Evolutionary conservation across 2,888 invertebrate genomes (phyloP), one percentile per base, ranked within the genome.

Genomic region (Drymonia ruficornis): DNA sequence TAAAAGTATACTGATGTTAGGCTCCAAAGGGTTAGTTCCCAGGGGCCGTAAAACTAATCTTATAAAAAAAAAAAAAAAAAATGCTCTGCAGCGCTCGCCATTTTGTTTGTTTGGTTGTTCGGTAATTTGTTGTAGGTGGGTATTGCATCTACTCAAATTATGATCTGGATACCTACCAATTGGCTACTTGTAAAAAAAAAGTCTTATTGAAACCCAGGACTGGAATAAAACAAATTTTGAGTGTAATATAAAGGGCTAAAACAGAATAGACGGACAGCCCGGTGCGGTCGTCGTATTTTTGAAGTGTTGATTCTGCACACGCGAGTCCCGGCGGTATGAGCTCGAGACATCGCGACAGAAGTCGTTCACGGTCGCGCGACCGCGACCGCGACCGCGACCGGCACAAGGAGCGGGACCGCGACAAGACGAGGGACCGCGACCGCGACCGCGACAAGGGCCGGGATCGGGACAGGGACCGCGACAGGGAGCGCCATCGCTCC

Each of bases 281-380:
- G n/a, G 36, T 5, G 36, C 31, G 31, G 31, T 7, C 8, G 11
- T 3, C 8, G 11, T 31, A n/a, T n/a, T 1, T n/a, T 36, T 36
- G 36, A 42, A 16, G 42, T 42, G 42, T 18, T 18, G 7, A 12
- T 18, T 42, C 18, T 8, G 42, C 19, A 18, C 18, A 5, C 11
- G 16, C 19, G 16, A 40, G 29, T n/a, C n/a, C n/a, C 29, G 29
- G 2, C 28, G 61, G 49, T 54, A 94, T 94, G 94, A 93, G 94
- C 70, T 94, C 94, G 15, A 84, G 93, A 52, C 93, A 93, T 68
- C 89, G 93, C 19, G 93, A 93, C 59, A 83, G 92, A 58, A 93
- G 93, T 72, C 84, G 93, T 29, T 93, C 93, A 18, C 81, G 92
- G 55, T 90, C 91, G 42, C 76, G 81, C 2, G 84, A 80, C 52